phyloP scores from a whole-genome alignment of 2,113 vertebrate species.

The Aspidoscelis tigris region DNA sequence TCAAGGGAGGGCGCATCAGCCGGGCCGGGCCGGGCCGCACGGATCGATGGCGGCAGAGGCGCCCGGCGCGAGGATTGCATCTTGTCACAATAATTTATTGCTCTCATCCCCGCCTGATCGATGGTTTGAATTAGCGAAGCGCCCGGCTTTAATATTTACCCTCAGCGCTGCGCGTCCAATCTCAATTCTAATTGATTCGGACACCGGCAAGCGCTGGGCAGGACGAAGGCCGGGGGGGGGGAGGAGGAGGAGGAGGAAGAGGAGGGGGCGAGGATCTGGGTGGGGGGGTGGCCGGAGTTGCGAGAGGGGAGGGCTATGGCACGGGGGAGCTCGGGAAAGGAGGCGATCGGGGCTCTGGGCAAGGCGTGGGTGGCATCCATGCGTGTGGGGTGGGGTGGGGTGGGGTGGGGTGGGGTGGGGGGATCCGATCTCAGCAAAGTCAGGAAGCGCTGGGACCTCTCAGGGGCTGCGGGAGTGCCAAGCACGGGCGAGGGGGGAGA shows the following conservation, averaged over 20 bases:
- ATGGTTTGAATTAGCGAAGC: constrained; percentile 94
- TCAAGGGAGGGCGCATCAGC: constrained; percentile 17
- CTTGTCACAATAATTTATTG: constrained; percentile 99
- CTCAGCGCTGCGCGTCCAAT: constrained; percentile 82
- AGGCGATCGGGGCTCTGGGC: no score
- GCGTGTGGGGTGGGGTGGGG: no score
- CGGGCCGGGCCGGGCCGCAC: constrained; percentile 77
- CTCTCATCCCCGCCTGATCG: constrained; percentile 96
- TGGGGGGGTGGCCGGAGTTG: no score
- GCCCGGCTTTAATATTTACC: constrained; percentile 92
- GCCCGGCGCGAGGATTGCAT: constrained; percentile 92
- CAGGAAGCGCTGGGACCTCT: no score
- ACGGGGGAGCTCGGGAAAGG: neutral
- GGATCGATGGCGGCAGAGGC: constrained; percentile 88
- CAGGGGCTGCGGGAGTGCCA: neutral
- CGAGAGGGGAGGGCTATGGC: neutral
- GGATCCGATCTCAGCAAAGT: no score
- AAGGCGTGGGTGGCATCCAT: no score
- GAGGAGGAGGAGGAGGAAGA: neutral
- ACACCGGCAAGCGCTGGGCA: constrained; percentile 80
- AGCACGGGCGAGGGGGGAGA: no score
- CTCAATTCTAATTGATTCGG: constrained; percentile 90
- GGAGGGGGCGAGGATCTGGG: neutral
- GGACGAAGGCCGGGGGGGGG: constrained; percentile 64
- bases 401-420: no score